Conservation (phyloP, 2,888 invertebrate genomes). For the Microplitis manilae region DNA sequence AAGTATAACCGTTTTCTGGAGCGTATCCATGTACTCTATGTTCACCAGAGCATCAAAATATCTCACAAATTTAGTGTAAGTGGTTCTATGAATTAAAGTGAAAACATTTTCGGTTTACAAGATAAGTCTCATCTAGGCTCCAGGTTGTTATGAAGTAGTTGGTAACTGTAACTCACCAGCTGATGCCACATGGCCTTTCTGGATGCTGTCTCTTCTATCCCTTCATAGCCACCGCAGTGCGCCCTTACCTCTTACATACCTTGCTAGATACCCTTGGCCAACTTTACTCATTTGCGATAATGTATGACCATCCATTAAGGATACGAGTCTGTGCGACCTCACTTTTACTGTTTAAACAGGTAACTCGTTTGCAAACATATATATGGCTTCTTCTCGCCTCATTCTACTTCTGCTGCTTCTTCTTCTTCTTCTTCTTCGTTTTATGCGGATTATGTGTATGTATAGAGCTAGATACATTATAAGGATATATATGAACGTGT, state of each 20-base stretch:
- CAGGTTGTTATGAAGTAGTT: constrained; percentile 63
- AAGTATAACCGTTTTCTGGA: too few species aligned
- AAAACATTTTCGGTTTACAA: constrained; percentile 47
- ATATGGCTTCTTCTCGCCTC: constrained; percentile 7
- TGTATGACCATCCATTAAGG: constrained; percentile 68
- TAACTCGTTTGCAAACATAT: constrained; percentile 34
- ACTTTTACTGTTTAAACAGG: constrained; percentile 34
- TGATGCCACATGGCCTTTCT: constrained; percentile 64
- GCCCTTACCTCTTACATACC: constrained; percentile 11
- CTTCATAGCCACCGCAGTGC: constrained; percentile 26
- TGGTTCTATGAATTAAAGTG: constrained; percentile 23
- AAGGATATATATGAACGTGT: background rate
- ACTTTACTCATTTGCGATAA: constrained; percentile 70
- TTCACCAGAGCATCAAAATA: constrained; percentile 18
- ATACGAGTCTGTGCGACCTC: constrained; percentile 46
- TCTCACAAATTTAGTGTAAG: constrained; percentile 8
- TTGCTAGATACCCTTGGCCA: constrained; percentile 48
- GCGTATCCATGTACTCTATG: constrained; percentile 10
- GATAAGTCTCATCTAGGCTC: constrained; percentile 54
- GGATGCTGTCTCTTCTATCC: constrained; percentile 42
- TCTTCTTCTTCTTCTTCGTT: background rate
- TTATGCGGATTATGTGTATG: background rate
- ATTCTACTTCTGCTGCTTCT: background rate
- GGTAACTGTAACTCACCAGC: constrained; percentile 63
- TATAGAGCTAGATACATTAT: background rate